These are phyloP conservation scores for Macrotrachela quadricornifera DNA, from an alignment of 1,140 invertebrate genomes.

Conservation along the genomic window DNA sequence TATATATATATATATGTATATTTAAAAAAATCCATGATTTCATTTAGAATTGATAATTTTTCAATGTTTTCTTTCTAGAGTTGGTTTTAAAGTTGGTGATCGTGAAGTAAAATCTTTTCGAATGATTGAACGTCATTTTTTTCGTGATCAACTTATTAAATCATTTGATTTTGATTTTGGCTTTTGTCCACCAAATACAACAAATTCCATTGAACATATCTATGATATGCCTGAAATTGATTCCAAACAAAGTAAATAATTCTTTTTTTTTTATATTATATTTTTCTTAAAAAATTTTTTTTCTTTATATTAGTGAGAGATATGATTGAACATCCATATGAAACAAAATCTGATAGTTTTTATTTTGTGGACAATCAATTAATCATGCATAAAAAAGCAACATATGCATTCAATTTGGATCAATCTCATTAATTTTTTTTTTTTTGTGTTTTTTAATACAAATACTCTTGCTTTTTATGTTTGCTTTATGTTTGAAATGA, in stretches of 20 bases:
- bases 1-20: not conserved
- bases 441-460: too few relatives aligned
- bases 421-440: too few relatives aligned
- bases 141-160: slow-evolving; percentile 72
- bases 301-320: slow-evolving; percentile 73
- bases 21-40: slow-evolving; percentile 1
- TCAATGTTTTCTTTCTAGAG: slow-evolving; percentile 36
- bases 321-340: slow-evolving; percentile 83
- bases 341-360: slow-evolving; percentile 90
- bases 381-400: slow-evolving; percentile 98
- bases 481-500: too few relatives aligned
- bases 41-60: slow-evolving; percentile 9
- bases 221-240: slow-evolving; percentile 84
- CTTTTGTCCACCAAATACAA: slow-evolving; percentile 89
- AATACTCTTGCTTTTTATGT: too few relatives aligned
- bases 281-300: slow-evolving; percentile 16
- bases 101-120: slow-evolving; percentile 77
- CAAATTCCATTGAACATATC: slow-evolving; percentile 94
- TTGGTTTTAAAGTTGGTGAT: slow-evolving; percentile 82
- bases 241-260: slow-evolving; percentile 51
- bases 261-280: not conserved
- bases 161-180: slow-evolving; percentile 99
- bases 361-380: slow-evolving; percentile 90
- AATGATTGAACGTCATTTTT: slow-evolving; percentile 96
- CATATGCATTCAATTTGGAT: slow-evolving; percentile 47